A percentile compares a stretch with the other conserved stretches of the same genome.
These are phyloP conservation scores for Caenorhabditis drosophilae DNA, from an alignment of 2,888 invertebrate species.

Conservation along the genomic window DNA sequence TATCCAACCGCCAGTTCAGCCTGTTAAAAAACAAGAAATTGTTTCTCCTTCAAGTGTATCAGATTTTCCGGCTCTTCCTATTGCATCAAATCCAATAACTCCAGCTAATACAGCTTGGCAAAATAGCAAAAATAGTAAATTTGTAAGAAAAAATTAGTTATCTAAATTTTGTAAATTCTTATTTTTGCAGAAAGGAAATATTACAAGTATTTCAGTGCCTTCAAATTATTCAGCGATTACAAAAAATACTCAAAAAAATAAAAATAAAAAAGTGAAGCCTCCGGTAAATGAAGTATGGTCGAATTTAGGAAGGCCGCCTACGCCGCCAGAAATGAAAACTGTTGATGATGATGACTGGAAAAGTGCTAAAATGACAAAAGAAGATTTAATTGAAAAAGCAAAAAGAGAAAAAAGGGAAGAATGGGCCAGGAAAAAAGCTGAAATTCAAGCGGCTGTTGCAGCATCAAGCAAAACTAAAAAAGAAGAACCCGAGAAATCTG, in stretches of 20 bases:
- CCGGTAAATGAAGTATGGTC: conserved; percentile 37
- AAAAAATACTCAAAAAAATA: conserved; percentile 22
- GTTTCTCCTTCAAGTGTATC: conserved; percentile 6
- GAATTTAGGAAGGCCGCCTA: conserved; percentile 21
- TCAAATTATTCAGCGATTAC: conserved; percentile 21
- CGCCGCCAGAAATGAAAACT: not conserved
- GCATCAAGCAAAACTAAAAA: conserved; percentile 10
- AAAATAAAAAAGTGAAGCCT: conserved; percentile 22
- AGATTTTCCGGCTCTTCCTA: conserved; percentile 28
- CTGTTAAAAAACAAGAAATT: no score
- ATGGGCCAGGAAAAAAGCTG: conserved; percentile 34
- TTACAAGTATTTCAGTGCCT: conserved; percentile 21
- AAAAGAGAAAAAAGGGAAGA: conserved; percentile 22
- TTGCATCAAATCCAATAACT: conserved; percentile 20
- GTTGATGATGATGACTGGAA: conserved; percentile 16
- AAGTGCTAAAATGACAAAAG: conserved; percentile 30
- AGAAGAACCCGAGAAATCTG: not conserved
- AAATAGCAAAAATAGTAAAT: conserved; percentile 23
- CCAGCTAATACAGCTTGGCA: conserved; percentile 27
- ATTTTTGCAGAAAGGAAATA: conserved; percentile 11
- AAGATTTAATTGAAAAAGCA: conserved; percentile 27
- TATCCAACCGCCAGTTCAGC: conserved; percentile 4
- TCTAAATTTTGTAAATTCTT: not conserved
- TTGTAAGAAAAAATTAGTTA: conserved; percentile 6
- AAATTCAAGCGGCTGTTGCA: conserved; percentile 27